phyloP scores from a whole-genome alignment of 2,797 vertebrate genomes.

The Natrix natrix region DNA sequence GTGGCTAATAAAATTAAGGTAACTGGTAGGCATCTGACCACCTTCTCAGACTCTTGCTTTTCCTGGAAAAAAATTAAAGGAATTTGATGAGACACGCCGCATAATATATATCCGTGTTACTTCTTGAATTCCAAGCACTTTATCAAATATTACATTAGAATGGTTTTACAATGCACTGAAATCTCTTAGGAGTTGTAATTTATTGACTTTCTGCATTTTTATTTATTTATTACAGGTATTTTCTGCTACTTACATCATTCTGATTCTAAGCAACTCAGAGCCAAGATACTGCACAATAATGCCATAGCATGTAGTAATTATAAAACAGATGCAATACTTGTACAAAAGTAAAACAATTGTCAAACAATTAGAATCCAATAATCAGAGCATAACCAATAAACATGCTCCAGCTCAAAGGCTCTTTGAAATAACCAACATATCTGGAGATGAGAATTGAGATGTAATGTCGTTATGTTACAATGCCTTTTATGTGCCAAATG shows the following conservation, averaged over 20 bases:
- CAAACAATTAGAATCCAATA: background rate
- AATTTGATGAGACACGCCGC: conserved; percentile 74
- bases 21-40: conserved; percentile 76
- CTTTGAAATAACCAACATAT: background rate
- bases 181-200: conserved; percentile 75
- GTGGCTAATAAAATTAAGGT: conserved; percentile 76
- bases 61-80: conserved; percentile 70
- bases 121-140: conserved; percentile 78
- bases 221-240: conserved; percentile 63
- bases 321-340: background rate
- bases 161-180: conserved; percentile 76
- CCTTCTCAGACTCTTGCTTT: conserved; percentile 75
- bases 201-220: conserved; percentile 46
- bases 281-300: background rate
- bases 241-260: background rate
- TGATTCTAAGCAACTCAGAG: background rate
- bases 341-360: background rate
- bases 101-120: conserved; percentile 73
- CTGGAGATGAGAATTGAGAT: conserved; percentile 53
- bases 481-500: conserved; percentile 62
- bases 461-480: conserved; percentile 68
- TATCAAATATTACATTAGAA: conserved; percentile 77
- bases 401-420: background rate
- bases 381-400: background rate
- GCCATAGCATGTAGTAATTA: background rate